Percentiles rank a stretch among this genome's conserved stretches.
Conservation (phyloP, 2,888 invertebrate species). For the Watsonalla cultraria region DNA sequence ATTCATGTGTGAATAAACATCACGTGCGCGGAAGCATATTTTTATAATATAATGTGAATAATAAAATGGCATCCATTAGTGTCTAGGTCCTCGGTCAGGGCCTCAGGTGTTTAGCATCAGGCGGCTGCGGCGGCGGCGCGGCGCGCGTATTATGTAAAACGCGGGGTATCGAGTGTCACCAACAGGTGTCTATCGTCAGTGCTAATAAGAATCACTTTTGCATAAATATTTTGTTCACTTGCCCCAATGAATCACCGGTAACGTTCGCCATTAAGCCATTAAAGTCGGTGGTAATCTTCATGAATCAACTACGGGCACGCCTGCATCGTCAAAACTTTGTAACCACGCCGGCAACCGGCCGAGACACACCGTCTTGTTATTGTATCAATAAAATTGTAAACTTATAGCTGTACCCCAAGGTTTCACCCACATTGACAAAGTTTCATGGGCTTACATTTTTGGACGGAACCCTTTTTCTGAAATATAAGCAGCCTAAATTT, state of each 20-base stretch:
- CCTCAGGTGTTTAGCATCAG: slow-evolving; percentile 31
- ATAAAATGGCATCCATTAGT: slow-evolving; percentile 5
- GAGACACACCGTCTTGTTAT: too few relatives aligned
- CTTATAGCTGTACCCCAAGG: too few relatives aligned
- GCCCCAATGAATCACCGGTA: slow-evolving; percentile 18
- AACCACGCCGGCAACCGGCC: too few relatives aligned
- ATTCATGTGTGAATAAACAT: neutral
- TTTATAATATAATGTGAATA: neutral
- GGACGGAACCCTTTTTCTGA: too few relatives aligned
- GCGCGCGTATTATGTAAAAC: slow-evolving; percentile 52
- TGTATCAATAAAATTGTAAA: too few relatives aligned
- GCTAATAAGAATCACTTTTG: slow-evolving; percentile 45
- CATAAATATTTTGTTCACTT: slow-evolving; percentile 16
- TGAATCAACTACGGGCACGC: slow-evolving; percentile 9
- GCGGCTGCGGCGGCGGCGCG: slow-evolving; percentile 40
- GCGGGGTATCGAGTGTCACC: slow-evolving; percentile 48
- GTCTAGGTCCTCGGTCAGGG: slow-evolving; percentile 16
- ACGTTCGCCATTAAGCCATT: slow-evolving; percentile 17
- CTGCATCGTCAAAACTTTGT: neutral
- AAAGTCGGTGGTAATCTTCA: slow-evolving; percentile 12
- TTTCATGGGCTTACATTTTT: too few relatives aligned
- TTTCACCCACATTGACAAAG: too few relatives aligned
- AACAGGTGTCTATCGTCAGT: slow-evolving; percentile 50
- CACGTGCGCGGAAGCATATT: slow-evolving; percentile 1
- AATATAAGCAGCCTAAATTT: too few relatives aligned